Evolutionary conservation across 1,140 invertebrate species (phyloP).

Genomic region (Thaumatotibia leucotreta): DNA sequence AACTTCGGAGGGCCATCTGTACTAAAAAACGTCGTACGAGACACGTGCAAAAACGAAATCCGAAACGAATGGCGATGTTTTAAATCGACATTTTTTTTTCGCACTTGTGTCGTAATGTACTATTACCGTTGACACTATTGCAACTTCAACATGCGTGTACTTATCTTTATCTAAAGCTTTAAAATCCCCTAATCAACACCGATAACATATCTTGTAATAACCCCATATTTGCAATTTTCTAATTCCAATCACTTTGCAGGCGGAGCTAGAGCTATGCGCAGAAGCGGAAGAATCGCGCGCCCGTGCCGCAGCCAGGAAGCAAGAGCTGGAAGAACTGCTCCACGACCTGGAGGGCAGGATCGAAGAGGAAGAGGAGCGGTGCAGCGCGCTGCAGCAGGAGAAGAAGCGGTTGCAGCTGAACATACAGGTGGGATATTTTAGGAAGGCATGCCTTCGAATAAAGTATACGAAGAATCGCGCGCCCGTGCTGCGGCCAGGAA

Average conservation of each 20-base stretch:
- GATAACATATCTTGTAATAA: neutral
- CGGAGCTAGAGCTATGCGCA: slow-evolving; percentile 96
- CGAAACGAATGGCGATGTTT: no score
- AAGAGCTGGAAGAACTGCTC: slow-evolving; percentile 97
- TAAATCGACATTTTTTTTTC: no score
- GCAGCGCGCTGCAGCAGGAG: slow-evolving; percentile 86
- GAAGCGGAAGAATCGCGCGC: slow-evolving; percentile 97
- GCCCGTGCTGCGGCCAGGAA: no score
- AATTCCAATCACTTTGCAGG: slow-evolving; percentile 79
- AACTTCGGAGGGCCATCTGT: no score
- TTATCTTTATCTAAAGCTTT: neutral
- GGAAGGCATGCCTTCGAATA: no score
- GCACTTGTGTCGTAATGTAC: no score
- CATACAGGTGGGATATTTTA: slow-evolving; percentile 79
- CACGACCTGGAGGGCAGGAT: slow-evolving; percentile 96
- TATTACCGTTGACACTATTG: no score
- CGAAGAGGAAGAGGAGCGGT: slow-evolving; percentile 97
- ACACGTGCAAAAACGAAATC: no score
- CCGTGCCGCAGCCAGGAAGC: slow-evolving; percentile 89
- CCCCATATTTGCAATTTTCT: neutral
- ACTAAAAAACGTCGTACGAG: no score
- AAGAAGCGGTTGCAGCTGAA: slow-evolving; percentile 96
- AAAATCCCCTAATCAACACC: neutral
- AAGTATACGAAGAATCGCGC: no score
- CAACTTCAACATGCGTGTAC: neutral